These are phyloP conservation scores for Tethea ocularis DNA, from an alignment of 2,888 invertebrate species.

Conservation along the genomic window DNA sequence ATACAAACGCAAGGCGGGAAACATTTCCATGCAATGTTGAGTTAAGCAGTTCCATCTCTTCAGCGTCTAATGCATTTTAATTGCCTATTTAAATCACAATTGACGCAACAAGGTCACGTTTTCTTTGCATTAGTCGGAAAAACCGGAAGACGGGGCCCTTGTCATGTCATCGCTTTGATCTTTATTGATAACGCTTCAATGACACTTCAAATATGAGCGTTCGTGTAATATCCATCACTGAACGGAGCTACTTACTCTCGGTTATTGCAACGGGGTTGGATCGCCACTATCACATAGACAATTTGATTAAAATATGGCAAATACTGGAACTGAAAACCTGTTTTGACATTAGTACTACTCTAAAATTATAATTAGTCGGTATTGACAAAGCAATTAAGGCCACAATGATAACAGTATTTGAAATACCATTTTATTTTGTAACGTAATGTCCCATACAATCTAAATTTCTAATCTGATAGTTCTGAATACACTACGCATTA, in stretches of 20 bases:
- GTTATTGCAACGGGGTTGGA: background rate
- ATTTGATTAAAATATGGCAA: too few relatives aligned
- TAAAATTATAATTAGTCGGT: background rate
- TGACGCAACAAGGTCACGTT: conserved; percentile 1
- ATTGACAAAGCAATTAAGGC: background rate
- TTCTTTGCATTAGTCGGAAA: background rate
- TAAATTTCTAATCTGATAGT: background rate
- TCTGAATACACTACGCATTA: background rate
- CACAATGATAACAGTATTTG: background rate
- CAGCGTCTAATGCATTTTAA: conserved; percentile 18
- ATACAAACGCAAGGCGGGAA: background rate
- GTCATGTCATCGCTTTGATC: conserved; percentile 7
- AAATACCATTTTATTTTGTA: background rate
- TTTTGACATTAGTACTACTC: too few relatives aligned
- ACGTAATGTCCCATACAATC: background rate
- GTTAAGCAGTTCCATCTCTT: background rate
- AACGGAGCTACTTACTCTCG: background rate
- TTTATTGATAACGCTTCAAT: conserved; percentile 8
- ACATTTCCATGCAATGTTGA: background rate
- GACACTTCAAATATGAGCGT: background rate
- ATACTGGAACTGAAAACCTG: too few relatives aligned
- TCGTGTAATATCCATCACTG: conserved; percentile 8
- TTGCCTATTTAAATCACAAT: conserved; percentile 14
- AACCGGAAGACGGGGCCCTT: conserved; percentile 1
- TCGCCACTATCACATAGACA: background rate